Conservation (phyloP, 2,113 vertebrate species). For the Serilophus lunatus region DNA sequence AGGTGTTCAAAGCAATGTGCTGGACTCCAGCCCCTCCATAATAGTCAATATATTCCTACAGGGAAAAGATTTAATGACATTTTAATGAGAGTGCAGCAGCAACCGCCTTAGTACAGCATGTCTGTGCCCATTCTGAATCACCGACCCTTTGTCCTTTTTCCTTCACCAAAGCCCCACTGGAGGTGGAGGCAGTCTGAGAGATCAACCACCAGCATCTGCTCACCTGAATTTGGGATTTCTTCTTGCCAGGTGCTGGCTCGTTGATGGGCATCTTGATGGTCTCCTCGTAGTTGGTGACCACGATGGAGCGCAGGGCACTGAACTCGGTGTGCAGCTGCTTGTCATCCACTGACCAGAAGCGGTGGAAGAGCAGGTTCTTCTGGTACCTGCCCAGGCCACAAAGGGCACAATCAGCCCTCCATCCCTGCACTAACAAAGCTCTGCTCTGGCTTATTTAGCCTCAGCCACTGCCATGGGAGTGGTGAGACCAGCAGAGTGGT, state of each 20-base stretch:
- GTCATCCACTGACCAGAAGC: constrained; percentile 98
- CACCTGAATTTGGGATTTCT: constrained; percentile 95
- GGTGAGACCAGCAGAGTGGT: background rate
- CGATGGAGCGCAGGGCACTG: constrained; percentile 91
- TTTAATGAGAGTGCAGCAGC: background rate
- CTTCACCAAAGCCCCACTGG: background rate
- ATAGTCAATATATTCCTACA: constrained; percentile 92
- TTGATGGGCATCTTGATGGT: constrained; percentile 98
- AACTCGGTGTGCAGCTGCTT: constrained; percentile 93
- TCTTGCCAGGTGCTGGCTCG: constrained; percentile 85
- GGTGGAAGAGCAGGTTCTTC: constrained; percentile 91
- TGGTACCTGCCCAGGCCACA: constrained; percentile 80
- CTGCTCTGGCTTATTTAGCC: background rate
- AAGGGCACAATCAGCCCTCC: background rate
- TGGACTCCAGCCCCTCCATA: constrained; percentile 92
- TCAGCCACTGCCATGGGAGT: accelerated
- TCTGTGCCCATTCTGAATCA: background rate
- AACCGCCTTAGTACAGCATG: background rate
- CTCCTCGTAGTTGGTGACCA: constrained; percentile 92
- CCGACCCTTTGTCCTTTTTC: background rate
- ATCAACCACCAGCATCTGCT: accelerated
- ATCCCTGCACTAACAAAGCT: accelerated
- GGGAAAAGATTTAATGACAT: background rate
- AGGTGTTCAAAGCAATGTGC: constrained; percentile 92
- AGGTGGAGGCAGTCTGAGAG: background rate